Percentiles rank a stretch among this genome's conserved stretches.
These are phyloP conservation scores for Agrilus planipennis DNA, from an alignment of 1,140 invertebrate species.

Conservation along the genomic window DNA sequence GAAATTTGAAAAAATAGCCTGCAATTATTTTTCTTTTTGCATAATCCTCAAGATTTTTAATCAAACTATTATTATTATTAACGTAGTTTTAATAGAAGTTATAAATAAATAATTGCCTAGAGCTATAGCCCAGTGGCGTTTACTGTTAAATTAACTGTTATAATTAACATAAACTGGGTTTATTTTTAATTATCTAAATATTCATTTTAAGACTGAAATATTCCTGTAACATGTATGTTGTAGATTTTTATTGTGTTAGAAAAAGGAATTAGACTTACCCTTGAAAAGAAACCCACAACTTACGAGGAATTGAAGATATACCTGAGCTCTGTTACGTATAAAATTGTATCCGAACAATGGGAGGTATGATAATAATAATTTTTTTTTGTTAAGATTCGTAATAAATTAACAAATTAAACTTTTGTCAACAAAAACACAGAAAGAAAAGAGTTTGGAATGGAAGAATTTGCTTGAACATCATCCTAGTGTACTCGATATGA, in stretches of 20 bases:
- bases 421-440: slow-evolving; percentile 9
- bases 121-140: too few relatives aligned
- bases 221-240: too few relatives aligned
- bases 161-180: too few relatives aligned
- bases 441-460: slow-evolving; percentile 21
- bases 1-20: too few relatives aligned
- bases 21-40: too few relatives aligned
- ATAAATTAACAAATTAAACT: neutral
- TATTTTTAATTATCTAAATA: too few relatives aligned
- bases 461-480: slow-evolving; percentile 16
- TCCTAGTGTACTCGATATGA: slow-evolving; percentile 21
- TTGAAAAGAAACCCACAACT: slow-evolving; percentile 19
- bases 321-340: slow-evolving; percentile 19
- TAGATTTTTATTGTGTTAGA: slow-evolving; percentile 23
- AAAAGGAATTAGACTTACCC: slow-evolving; percentile 22
- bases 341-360: slow-evolving; percentile 17
- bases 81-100: too few relatives aligned
- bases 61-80: too few relatives aligned
- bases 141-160: too few relatives aligned
- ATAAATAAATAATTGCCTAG: too few relatives aligned
- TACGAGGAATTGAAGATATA: slow-evolving; percentile 19
- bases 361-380: slow-evolving; percentile 11
- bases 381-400: neutral
- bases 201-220: too few relatives aligned
- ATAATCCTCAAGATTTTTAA: too few relatives aligned